Percentiles rank a stretch among this genome's conserved stretches.
phyloP scores from a whole-genome alignment of 2,888 invertebrate species.

The Patella depressa region DNA sequence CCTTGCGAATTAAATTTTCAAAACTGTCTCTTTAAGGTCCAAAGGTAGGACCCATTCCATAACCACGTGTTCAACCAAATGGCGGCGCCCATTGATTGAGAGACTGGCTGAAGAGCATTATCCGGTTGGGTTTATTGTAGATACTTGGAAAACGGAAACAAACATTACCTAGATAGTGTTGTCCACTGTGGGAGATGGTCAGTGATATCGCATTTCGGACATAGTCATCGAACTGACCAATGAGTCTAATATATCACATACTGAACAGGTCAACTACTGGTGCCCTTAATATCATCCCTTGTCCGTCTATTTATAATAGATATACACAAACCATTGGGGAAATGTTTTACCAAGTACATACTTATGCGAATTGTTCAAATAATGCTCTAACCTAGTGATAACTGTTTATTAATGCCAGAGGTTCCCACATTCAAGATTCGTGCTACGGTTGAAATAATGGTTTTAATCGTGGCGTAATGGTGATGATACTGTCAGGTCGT shows the following conservation, averaged over 20 bases:
- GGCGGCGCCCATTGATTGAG: not conserved
- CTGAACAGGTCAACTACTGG: not conserved
- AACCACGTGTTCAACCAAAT: not conserved
- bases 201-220: constrained; percentile 12
- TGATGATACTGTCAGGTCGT: no score
- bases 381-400: no score
- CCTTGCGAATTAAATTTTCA: not conserved
- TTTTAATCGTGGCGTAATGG: no score
- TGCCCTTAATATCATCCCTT: not conserved
- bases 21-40: not conserved
- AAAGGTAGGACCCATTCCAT: not conserved
- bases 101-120: not conserved
- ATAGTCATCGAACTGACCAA: constrained; percentile 10
- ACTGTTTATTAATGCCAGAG: no score
- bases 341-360: no score
- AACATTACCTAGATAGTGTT: not conserved
- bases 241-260: not conserved
- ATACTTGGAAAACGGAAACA: not conserved
- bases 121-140: not conserved
- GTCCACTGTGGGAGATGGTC: not conserved
- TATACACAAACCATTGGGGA: no score
- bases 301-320: no score
- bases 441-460: no score
- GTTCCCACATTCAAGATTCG: no score
- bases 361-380: no score